Percentiles rank a stretch among this genome's conserved stretches.
Conservation (phyloP, 1,140 invertebrate species). For the Lasaia peninsularis region DNA sequence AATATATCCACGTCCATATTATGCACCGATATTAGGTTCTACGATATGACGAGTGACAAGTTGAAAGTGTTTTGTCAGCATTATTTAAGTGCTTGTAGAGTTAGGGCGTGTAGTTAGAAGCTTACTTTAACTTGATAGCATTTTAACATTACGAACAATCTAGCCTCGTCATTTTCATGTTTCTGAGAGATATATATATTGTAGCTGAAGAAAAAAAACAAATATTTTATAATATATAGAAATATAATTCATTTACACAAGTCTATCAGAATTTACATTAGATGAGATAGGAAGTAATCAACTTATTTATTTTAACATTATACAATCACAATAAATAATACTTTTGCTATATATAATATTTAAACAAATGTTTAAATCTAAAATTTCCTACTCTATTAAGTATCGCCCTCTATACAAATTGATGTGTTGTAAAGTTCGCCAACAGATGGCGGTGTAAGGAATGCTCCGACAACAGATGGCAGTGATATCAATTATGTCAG, state of each 20-base stretch:
- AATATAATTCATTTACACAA: conserved; percentile 34
- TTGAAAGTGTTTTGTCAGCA: too few relatives aligned
- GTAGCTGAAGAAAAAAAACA: not conserved
- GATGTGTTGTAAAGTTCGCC: not conserved
- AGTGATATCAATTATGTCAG: not conserved
- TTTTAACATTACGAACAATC: too few relatives aligned
- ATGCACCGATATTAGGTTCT: too few relatives aligned
- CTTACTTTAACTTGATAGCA: too few relatives aligned
- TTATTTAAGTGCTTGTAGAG: too few relatives aligned
- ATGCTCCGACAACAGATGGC: conserved; percentile 7
- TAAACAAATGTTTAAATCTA: not conserved
- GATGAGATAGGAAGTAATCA: conserved; percentile 17
- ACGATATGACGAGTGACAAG: too few relatives aligned
- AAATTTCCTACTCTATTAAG: conserved; percentile 1
- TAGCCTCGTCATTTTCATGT: not conserved
- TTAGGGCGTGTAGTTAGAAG: too few relatives aligned
- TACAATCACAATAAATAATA: conserved; percentile 11
- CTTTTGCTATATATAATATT: not conserved
- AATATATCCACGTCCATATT: too few relatives aligned
- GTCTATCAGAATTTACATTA: conserved; percentile 23
- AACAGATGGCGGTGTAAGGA: conserved; percentile 11
- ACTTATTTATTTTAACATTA: conserved; percentile 12
- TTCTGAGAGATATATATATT: too few relatives aligned
- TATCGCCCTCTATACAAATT: conserved; percentile 17
- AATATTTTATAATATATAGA: conserved; percentile 23